Evolutionary conservation across 2,888 invertebrate species (phyloP).

Genomic region (Hydrotaea cyrtoneurina): DNA sequence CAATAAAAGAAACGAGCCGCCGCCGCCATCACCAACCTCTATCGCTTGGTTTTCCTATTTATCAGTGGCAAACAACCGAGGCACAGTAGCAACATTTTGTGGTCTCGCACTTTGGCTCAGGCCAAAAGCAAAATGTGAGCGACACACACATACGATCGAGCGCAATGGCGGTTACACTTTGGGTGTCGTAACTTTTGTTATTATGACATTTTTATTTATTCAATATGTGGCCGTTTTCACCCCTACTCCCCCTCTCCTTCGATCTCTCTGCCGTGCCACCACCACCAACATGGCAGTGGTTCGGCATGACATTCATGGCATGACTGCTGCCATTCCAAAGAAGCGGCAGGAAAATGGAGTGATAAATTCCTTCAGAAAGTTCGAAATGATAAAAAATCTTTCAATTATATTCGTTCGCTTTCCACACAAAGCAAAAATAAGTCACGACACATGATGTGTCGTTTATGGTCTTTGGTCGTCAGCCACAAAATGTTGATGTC

Average conservation of each 20-base stretch:
- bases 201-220: conserved; percentile 39
- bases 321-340: not conserved
- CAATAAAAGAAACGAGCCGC: conserved; percentile 18
- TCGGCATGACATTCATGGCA: not conserved
- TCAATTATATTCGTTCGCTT: conserved; percentile 32
- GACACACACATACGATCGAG: conserved; percentile 26
- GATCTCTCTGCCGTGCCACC: not conserved
- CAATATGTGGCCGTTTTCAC: conserved; percentile 19
- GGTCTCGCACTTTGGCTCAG: conserved; percentile 6
- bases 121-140: not conserved
- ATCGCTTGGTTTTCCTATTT: conserved; percentile 19
- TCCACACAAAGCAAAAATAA: not conserved
- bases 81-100: conserved; percentile 38
- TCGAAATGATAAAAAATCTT: conserved; percentile 33
- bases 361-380: conserved; percentile 28
- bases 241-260: not conserved
- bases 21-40: not conserved
- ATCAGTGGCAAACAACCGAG: not conserved
- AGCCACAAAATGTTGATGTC: conserved; percentile 8
- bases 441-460: conserved; percentile 19
- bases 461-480: not conserved
- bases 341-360: conserved; percentile 10
- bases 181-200: conserved; percentile 34
- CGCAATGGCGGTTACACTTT: conserved; percentile 21
- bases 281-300: too few species aligned